Evolutionary conservation across 2,888 invertebrate species (phyloP), one percentile per base, ranked within the genome.

Genomic region (Theretra japonica): DNA sequence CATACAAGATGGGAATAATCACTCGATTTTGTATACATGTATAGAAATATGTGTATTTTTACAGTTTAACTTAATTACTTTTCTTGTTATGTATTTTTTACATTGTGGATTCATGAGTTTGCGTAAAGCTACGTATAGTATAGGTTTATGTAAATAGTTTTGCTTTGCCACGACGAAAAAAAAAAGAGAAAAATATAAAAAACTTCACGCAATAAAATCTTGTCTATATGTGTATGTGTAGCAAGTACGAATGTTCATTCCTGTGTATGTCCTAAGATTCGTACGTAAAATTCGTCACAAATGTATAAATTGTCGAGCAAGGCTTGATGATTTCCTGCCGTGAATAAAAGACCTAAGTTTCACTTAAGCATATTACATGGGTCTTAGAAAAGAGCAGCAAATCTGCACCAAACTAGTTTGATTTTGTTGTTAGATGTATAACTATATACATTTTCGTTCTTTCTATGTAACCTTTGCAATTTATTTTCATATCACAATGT

Each of bases 141-240:
- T 90, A 88, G 87, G 85, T 86, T 89, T 90, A 88, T 92, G 92
- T 93, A 92, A 90, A 93, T 93, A 93, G 88, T 85, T 88, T 87
- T 88, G 87, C 87, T 88, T 89, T 83, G 82, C 83, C 83, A 80
- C 76, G 56, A 71, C 60, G 56, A 33, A 56, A 70, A 70, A 15
- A 28, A 33, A 53, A 50, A 21, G 60, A 23, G 23, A 21, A 76
- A 78, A 83, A 82, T 82, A 80, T 77, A 80, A 80, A 53, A 79
- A 80, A 83, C 82, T 84, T 84, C 76, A 81, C 80, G 82, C 82
- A 85, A 84, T 78, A 81, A 80, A 80, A 80, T 68, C 65, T 56
- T 73, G 69, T 74, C 68, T 74, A 75, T 77, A 71, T 72, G 75
- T 74, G 75, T 75, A 72, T 74, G 68, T 73, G 70, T 75, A 69